These are phyloP conservation scores for Lithophane leautieri DNA, from an alignment of 2,888 invertebrate genomes.

Conservation along the genomic window DNA sequence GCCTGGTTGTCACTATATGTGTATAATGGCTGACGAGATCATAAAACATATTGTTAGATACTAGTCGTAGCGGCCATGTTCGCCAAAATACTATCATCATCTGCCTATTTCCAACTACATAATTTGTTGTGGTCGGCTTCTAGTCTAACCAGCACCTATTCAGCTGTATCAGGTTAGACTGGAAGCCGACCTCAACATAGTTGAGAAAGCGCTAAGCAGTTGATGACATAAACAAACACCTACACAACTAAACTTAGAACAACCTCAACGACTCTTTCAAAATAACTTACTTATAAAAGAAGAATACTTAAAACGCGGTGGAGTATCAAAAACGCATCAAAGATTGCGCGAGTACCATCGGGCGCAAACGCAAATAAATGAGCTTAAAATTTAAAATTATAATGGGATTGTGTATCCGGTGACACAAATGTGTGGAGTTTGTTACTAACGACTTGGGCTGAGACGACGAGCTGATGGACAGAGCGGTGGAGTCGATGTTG, in stretches of 20 bases:
- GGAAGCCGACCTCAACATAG: too few relatives aligned
- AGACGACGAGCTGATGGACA: slow-evolving; percentile 80
- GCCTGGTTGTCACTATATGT: not conserved
- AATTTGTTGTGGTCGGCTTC: too few relatives aligned
- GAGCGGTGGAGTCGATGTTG: slow-evolving; percentile 69
- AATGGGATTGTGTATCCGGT: slow-evolving; percentile 91
- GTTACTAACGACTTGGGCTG: slow-evolving; percentile 90
- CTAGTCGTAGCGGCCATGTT: not conserved
- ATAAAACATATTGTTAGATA: too few relatives aligned
- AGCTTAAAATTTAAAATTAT: slow-evolving; percentile 90
- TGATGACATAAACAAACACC: slow-evolving; percentile 1
- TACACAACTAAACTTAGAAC: slow-evolving; percentile 8
- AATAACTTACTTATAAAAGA: slow-evolving; percentile 32
- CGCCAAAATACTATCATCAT: too few relatives aligned
- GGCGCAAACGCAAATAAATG: slow-evolving; percentile 88
- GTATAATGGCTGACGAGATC: too few relatives aligned
- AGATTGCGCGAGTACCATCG: slow-evolving; percentile 83
- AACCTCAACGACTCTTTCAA: slow-evolving; percentile 33
- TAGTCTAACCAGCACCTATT: too few relatives aligned
- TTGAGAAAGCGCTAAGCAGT: too few relatives aligned
- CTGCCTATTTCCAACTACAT: too few relatives aligned
- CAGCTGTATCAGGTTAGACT: too few relatives aligned
- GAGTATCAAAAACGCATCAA: slow-evolving; percentile 86
- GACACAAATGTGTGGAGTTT: slow-evolving; percentile 91
- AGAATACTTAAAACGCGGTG: slow-evolving; percentile 46